Evolutionary conservation across 2,113 vertebrate species (phyloP).

Genomic region (Trichomycterus rosablanca): DNA sequence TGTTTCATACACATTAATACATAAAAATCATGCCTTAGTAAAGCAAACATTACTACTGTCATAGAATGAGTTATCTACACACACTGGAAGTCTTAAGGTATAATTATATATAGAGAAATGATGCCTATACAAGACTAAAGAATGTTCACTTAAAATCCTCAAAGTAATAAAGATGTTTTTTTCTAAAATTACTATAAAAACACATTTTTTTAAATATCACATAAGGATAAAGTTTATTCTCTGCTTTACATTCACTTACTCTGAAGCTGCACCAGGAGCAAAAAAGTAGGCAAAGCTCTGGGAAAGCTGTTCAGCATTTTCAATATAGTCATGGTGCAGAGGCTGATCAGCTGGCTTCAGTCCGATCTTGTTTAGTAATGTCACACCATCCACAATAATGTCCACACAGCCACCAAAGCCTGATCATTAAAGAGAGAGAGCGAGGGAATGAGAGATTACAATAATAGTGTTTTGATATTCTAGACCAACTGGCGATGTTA

Average conservation of each 20-base stretch:
- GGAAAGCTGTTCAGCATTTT: constrained; percentile 66
- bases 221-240: not conserved
- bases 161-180: too few species aligned
- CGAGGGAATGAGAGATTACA: not conserved
- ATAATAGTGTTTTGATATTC: not conserved
- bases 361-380: constrained; percentile 68
- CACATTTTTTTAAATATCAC: too few species aligned
- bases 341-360: constrained; percentile 61
- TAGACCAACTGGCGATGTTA: not conserved
- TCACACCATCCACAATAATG: constrained; percentile 71
- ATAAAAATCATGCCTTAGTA: too few species aligned
- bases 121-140: too few species aligned
- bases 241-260: constrained; percentile 62
- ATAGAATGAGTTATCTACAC: too few species aligned
- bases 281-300: constrained; percentile 81
- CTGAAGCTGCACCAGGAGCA: constrained; percentile 74
- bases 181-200: too few species aligned
- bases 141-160: too few species aligned
- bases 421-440: constrained; percentile 35
- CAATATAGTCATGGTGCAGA: constrained; percentile 71
- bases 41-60: too few species aligned
- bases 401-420: constrained; percentile 80
- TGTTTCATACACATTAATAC: too few species aligned
- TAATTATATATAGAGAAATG: too few species aligned
- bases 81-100: too few species aligned